A percentile compares a stretch with the other conserved stretches of the same genome.
Conservation (phyloP, 2,797 vertebrate genomes). For the Harpagifer antarcticus region DNA sequence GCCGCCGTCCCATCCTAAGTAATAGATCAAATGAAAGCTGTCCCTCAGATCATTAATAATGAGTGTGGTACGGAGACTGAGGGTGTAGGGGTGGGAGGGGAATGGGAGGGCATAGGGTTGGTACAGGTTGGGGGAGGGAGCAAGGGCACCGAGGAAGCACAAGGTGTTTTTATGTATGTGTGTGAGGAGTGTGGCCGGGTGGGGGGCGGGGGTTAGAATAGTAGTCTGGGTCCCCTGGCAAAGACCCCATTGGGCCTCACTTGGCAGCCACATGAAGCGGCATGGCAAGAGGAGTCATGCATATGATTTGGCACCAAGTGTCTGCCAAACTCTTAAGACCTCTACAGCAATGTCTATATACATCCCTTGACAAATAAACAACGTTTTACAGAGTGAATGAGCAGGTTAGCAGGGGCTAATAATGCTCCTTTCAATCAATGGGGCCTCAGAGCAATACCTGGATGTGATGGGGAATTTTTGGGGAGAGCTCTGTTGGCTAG, state of each 20-base stretch:
- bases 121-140: constrained; percentile 66
- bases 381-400: constrained; percentile 53
- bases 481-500: constrained; percentile 32
- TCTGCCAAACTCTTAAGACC: constrained; percentile 72
- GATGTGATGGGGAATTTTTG: constrained; percentile 51
- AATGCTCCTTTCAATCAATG: constrained; percentile 58
- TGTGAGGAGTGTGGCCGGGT: constrained; percentile 22
- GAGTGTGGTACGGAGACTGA: constrained; percentile 77
- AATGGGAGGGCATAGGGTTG: constrained; percentile 65
- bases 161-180: constrained; percentile 58
- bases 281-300: constrained; percentile 78
- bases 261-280: constrained; percentile 81
- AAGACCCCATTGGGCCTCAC: constrained; percentile 68
- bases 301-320: constrained; percentile 77
- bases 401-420: constrained; percentile 66
- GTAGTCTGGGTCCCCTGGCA: constrained; percentile 73
- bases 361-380: constrained; percentile 69
- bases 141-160: constrained; percentile 55
- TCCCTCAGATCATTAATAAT: constrained; percentile 88
- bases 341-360: constrained; percentile 68
- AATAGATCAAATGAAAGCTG: constrained; percentile 88
- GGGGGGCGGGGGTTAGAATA: constrained; percentile 38
- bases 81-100: constrained; percentile 51
- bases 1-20: constrained; percentile 82
- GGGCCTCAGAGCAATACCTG: constrained; percentile 19